Percentiles rank a stretch among this genome's conserved stretches.
Evolutionary conservation across 2,888 invertebrate genomes (phyloP).

Genomic region (Dichetophora obliterata): DNA sequence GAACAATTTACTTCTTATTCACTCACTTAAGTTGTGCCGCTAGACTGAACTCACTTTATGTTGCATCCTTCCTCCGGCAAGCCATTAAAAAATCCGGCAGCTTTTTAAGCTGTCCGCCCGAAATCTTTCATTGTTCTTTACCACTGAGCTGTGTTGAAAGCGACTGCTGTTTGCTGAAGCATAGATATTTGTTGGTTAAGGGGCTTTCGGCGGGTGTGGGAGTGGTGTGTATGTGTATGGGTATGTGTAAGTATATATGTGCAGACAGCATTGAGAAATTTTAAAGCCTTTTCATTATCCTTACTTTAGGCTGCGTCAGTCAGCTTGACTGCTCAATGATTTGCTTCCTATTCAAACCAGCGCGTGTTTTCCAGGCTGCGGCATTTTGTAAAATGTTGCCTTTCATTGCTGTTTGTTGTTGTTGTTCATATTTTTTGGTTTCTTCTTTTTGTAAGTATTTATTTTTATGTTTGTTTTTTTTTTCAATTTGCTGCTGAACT

Average conservation of each 20-base stretch:
- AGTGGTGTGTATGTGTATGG: not conserved
- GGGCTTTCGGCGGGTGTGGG: not conserved
- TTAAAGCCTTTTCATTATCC: conserved; percentile 25
- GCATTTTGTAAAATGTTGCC: not conserved
- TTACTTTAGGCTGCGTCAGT: conserved; percentile 7
- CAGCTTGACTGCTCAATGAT: not conserved
- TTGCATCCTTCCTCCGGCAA: conserved; percentile 28
- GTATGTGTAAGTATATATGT: not conserved
- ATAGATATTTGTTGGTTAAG: not conserved
- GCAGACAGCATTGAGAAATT: no score
- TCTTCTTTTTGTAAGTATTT: not conserved
- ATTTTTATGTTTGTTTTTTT: not conserved
- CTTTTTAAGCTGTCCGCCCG: not conserved
- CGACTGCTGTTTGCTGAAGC: not conserved
- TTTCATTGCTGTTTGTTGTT: not conserved
- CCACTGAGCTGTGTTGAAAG: conserved; percentile 1
- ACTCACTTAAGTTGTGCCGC: not conserved
- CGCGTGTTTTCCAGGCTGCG: not conserved
- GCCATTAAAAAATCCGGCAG: not conserved
- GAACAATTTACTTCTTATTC: conserved; percentile 8
- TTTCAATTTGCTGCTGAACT: not conserved
- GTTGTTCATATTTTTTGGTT: not conserved
- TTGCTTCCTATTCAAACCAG: not conserved
- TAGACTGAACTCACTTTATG: conserved; percentile 31
- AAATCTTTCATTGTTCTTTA: not conserved